Percentiles rank a stretch among this genome's conserved stretches.
Conservation (phyloP, 1,140 invertebrate genomes). For the Drosophila eugracilis region DNA sequence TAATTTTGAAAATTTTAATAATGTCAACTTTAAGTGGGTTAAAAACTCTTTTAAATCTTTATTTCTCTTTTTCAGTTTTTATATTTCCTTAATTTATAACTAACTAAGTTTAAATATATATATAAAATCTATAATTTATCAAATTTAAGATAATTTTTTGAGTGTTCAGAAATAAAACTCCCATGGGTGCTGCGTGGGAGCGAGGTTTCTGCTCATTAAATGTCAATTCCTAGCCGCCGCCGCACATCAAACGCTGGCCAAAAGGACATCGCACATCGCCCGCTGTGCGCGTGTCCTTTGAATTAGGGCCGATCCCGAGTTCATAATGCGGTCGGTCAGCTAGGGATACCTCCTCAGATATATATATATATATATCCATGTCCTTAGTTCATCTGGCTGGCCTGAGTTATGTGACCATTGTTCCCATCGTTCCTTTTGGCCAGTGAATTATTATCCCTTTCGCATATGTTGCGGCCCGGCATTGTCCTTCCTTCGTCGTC, state of each 20-base stretch:
- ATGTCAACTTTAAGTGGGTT: too few relatives aligned
- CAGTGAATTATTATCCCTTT: conserved; percentile 63
- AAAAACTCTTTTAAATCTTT: too few relatives aligned
- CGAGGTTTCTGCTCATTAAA: conserved; percentile 43
- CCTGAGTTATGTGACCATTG: conserved; percentile 41
- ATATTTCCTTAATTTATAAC: too few relatives aligned
- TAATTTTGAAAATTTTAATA: too few relatives aligned
- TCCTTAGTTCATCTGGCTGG: conserved; percentile 51
- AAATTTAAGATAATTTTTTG: conserved; percentile 6
- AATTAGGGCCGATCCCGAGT: conserved; percentile 36
- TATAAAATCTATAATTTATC: neutral
- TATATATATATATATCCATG: neutral
- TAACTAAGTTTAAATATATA: too few relatives aligned
- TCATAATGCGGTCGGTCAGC: conserved; percentile 34
- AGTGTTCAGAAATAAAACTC: conserved; percentile 20
- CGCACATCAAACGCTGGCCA: conserved; percentile 41
- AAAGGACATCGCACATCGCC: conserved; percentile 42
- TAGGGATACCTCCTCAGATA: conserved; percentile 6
- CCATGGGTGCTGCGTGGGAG: conserved; percentile 14
- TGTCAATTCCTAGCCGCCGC: conserved; percentile 48
- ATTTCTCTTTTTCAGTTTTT: too few relatives aligned
- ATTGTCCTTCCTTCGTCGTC: conserved; percentile 44
- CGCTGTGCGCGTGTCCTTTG: conserved; percentile 55
- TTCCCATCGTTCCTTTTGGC: conserved; percentile 31
- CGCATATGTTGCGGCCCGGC: conserved; percentile 52